phyloP scores from a whole-genome alignment of 2,888 invertebrate genomes.

The Octodonta nipae region DNA sequence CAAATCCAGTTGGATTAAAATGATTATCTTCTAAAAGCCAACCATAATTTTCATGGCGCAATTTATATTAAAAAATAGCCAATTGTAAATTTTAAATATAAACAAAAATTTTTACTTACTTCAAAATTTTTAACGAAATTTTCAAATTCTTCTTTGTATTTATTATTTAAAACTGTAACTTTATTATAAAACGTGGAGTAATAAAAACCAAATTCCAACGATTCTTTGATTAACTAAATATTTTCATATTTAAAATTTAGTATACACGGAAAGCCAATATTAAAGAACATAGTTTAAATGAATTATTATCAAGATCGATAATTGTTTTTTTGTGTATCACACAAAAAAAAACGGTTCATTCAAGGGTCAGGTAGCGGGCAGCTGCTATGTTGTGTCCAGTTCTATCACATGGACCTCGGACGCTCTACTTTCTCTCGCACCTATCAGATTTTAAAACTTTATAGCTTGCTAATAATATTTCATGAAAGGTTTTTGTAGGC shows the following conservation, averaged over 20 bases:
- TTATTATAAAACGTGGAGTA: too few species aligned
- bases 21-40: background rate
- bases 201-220: background rate
- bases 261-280: background rate
- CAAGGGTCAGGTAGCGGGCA: background rate
- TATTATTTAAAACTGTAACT: too few species aligned
- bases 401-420: too few species aligned
- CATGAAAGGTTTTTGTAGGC: too few species aligned
- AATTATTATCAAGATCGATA: background rate
- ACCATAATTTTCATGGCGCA: too few species aligned
- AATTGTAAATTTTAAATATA: background rate
- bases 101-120: background rate
- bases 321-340: background rate
- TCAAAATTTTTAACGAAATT: background rate
- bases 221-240: background rate
- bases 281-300: background rate
- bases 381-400: background rate
- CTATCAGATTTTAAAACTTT: too few species aligned
- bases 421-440: too few species aligned
- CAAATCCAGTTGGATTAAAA: background rate
- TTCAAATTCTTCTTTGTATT: slow-evolving; percentile 1
- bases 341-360: too few species aligned
- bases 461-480: too few species aligned
- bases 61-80: too few species aligned
- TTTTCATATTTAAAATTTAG: background rate